phyloP scores from a whole-genome alignment of 2,888 invertebrate species.

The Xylota segnis region DNA sequence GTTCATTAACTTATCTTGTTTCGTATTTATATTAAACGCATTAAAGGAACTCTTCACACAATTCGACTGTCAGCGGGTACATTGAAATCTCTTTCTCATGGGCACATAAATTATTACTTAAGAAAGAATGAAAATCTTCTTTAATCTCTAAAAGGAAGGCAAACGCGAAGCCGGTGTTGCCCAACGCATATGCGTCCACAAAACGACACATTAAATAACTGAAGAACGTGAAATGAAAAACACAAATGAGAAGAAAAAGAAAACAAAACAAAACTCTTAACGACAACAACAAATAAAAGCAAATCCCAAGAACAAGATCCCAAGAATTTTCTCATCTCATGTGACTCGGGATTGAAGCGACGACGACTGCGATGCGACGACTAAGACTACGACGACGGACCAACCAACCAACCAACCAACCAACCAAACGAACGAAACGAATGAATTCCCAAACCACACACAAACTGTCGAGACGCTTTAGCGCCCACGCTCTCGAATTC shows the following conservation, averaged over 20 bases:
- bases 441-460: constrained; percentile 76
- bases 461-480: constrained; percentile 77
- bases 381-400: constrained; percentile 22
- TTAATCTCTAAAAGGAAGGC: constrained; percentile 64
- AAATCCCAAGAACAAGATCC: constrained; percentile 70
- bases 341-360: constrained; percentile 27
- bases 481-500: constrained; percentile 76
- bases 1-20: constrained; percentile 63
- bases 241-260: constrained; percentile 24
- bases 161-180: constrained; percentile 55
- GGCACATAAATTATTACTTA: constrained; percentile 51
- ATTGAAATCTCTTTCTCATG: constrained; percentile 62
- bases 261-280: constrained; percentile 50
- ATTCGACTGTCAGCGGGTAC: constrained; percentile 69
- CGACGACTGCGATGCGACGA: too few species aligned
- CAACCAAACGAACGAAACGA: constrained; percentile 46
- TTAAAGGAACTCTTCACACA: constrained; percentile 54
- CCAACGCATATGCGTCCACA: constrained; percentile 65
- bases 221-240: constrained; percentile 49
- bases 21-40: constrained; percentile 40
- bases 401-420: constrained; percentile 37
- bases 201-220: constrained; percentile 65
- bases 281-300: constrained; percentile 68
- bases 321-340: constrained; percentile 68
- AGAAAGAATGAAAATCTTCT: constrained; percentile 34